phyloP scores from a whole-genome alignment of 2,797 vertebrate species.

The Gymnoscopelus braueri region DNA sequence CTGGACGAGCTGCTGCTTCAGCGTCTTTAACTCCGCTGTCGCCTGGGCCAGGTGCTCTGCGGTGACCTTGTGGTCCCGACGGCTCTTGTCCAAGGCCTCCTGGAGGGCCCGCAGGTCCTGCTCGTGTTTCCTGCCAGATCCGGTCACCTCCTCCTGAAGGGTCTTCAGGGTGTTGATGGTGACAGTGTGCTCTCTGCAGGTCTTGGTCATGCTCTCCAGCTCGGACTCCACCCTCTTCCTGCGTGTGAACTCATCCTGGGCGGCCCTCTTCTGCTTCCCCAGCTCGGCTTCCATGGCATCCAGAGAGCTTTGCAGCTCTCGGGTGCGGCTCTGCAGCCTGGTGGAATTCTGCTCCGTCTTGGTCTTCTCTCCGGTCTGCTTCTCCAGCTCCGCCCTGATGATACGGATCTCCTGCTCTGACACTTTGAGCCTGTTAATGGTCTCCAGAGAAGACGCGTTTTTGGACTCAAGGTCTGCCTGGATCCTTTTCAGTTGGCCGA shows the following conservation, averaged over 20 bases:
- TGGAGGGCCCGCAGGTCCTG: conserved; percentile 88
- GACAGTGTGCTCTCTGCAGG: conserved; percentile 86
- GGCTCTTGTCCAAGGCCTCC: conserved; percentile 88
- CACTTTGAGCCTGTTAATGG: conserved; percentile 87
- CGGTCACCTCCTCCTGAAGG: conserved; percentile 86
- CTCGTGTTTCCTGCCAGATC: conserved; percentile 84
- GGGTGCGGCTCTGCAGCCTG: conserved; percentile 85
- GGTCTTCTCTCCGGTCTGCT: conserved; percentile 85
- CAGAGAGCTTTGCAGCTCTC: conserved; percentile 87
- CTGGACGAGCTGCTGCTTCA: conserved; percentile 88
- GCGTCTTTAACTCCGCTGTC: conserved; percentile 83
- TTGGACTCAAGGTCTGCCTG: conserved; percentile 88
- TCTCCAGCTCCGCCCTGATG: conserved; percentile 87
- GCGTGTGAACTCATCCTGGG: conserved; percentile 87
- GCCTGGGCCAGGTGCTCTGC: conserved; percentile 87
- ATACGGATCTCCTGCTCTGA: conserved; percentile 88
- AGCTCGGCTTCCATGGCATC: conserved; percentile 86
- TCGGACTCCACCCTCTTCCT: conserved; percentile 92
- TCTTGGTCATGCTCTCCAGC: conserved; percentile 84
- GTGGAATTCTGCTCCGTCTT: conserved; percentile 86
- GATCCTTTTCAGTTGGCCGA: conserved; percentile 83
- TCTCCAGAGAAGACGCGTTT: conserved; percentile 82
- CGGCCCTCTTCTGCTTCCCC: conserved; percentile 85
- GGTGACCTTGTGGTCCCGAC: conserved; percentile 87
- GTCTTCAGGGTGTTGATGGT: conserved; percentile 90